A percentile compares a stretch with the other conserved stretches of the same genome.
Evolutionary conservation across 1,140 invertebrate species (phyloP).

Genomic region (Caenorhabditis tropicalis): DNA sequence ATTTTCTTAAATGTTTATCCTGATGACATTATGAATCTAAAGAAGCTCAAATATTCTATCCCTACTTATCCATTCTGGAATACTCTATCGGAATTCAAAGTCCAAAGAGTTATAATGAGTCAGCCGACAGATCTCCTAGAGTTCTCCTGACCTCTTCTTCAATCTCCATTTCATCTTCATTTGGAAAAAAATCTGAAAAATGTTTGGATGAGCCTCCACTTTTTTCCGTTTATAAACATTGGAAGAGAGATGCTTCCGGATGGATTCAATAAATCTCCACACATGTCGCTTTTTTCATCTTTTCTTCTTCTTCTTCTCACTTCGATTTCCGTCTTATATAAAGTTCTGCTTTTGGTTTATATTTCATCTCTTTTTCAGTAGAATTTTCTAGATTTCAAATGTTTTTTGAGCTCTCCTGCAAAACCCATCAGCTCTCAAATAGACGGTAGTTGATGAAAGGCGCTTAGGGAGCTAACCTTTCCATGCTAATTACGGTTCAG

Average conservation of each 20-base stretch:
- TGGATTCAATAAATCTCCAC: slow-evolving; percentile 17
- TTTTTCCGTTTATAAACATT: slow-evolving; percentile 3
- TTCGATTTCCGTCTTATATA: neutral
- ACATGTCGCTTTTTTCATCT: neutral
- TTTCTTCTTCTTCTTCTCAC: neutral
- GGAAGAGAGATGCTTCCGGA: neutral
- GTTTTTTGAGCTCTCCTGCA: no score
- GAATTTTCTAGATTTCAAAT: no score
- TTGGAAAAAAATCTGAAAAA: no score
- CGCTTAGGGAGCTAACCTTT: no score
- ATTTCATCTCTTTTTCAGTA: no score
- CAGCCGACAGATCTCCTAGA: no score
- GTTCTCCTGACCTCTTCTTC: no score
- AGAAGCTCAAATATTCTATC: neutral
- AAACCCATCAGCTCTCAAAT: no score
- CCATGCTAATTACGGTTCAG: slow-evolving; percentile 1
- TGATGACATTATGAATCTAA: neutral
- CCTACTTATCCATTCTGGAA: neutral
- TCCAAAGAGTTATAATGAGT: neutral
- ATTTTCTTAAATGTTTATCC: no score
- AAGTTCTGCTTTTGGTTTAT: neutral
- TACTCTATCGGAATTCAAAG: neutral
- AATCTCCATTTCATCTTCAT: no score
- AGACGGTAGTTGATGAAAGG: no score
- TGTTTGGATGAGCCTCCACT: neutral